Conservation (phyloP, 2,888 invertebrate genomes). For the Protula sp. region DNA sequence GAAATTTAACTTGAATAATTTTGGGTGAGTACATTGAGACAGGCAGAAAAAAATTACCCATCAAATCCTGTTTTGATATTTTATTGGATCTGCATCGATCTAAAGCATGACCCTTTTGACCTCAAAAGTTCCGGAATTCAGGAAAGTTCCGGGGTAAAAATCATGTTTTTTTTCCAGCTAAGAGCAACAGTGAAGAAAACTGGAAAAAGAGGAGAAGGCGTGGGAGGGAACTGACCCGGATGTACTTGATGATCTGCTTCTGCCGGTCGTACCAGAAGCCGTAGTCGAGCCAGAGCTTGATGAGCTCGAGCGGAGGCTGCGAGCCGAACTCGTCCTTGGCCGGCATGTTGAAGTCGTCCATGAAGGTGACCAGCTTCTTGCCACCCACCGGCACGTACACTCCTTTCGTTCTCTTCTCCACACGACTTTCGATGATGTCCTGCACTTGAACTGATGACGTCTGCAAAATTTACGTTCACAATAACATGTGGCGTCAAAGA, state of each 20-base stretch:
- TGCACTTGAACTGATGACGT: conserved; percentile 79
- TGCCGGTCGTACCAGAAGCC: conserved; percentile 82
- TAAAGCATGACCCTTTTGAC: no score
- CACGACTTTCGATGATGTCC: conserved; percentile 76
- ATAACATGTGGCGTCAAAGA: no score
- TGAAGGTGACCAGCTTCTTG: conserved; percentile 77
- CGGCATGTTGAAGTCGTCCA: conserved; percentile 93
- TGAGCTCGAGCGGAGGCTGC: conserved; percentile 79
- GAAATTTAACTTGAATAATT: no score
- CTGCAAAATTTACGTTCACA: conserved; percentile 49
- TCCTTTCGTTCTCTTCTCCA: conserved; percentile 82
- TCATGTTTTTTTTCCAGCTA: no score
- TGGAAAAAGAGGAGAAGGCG: no score
- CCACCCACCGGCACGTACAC: conserved; percentile 73
- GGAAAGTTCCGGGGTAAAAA: no score
- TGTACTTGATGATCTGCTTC: conserved; percentile 72
- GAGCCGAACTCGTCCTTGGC: conserved; percentile 82
- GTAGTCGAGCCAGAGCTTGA: conserved; percentile 81
- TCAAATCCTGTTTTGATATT: no score
- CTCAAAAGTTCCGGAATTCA: no score
- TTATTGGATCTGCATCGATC: no score
- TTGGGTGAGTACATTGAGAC: no score
- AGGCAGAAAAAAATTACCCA: no score
- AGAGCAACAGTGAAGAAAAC: no score
- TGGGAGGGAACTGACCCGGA: conserved; percentile 67